phyloP scores from a whole-genome alignment of 2,113 vertebrate genomes.

The Gila orcuttii region DNA sequence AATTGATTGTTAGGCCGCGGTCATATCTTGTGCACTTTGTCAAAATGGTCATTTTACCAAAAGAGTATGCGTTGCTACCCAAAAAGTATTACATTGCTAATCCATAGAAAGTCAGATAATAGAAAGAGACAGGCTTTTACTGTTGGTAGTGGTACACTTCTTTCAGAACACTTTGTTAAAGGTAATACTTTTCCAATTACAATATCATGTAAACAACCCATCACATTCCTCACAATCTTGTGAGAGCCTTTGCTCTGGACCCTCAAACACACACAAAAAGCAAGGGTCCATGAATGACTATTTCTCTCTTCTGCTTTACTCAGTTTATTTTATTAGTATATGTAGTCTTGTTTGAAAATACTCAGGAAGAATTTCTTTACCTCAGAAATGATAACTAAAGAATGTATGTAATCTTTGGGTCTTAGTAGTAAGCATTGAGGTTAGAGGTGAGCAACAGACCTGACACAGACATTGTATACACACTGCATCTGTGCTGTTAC shows the following conservation, averaged over 20 bases:
- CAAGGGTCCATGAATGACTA: slow-evolving; percentile 58
- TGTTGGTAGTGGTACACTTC: slow-evolving; percentile 47
- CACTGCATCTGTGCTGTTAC: slow-evolving; percentile 74
- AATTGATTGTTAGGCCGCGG: slow-evolving; percentile 40
- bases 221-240: slow-evolving; percentile 71
- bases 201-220: slow-evolving; percentile 34
- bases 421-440: slow-evolving; percentile 72
- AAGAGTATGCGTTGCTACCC: slow-evolving; percentile 48
- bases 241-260: slow-evolving; percentile 57
- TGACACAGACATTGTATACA: slow-evolving; percentile 68
- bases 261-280: slow-evolving; percentile 54
- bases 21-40: slow-evolving; percentile 57
- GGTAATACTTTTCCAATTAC: slow-evolving; percentile 25
- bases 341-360: slow-evolving; percentile 87
- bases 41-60: slow-evolving; percentile 52
- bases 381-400: slow-evolving; percentile 87
- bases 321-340: slow-evolving; percentile 78
- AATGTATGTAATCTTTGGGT: slow-evolving; percentile 86
- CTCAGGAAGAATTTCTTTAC: slow-evolving; percentile 98
- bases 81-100: slow-evolving; percentile 51
- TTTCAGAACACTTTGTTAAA: slow-evolving; percentile 42
- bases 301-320: slow-evolving; percentile 64
- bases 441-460: slow-evolving; percentile 62
- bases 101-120: slow-evolving; percentile 35
- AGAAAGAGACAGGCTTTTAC: slow-evolving; percentile 35